Evolutionary conservation across 2,797 vertebrate genomes (phyloP), one percentile per base, ranked within the genome.

Genomic region (Pampus argenteus): DNA sequence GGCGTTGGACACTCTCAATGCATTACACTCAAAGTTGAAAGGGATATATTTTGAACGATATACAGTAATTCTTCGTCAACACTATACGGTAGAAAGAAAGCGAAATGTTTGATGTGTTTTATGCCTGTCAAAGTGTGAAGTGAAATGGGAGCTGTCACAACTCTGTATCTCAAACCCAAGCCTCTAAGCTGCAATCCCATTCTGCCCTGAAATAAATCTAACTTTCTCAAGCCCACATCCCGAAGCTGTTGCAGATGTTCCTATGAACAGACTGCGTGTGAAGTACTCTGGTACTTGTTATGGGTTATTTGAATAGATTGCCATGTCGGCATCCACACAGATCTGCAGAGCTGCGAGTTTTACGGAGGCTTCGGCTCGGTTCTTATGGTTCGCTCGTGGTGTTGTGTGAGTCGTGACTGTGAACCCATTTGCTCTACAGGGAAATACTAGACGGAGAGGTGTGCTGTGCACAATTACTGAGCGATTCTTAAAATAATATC

Each of bases 201-300:
- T 60, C n/a, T 38, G 28, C 47, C 68, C 36, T 64, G 61, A 81
- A 81, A 84, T 82, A 81, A 80, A 82, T 82, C 44, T 56, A 72
- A 74, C 65, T 67, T 51, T 71, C 66, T 82, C 31, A n/a, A 72
- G 66, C 66, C 77, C 80, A 81, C 68, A 84, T 72, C 45, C 64
- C 69, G 65, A 67, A 90, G 82, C 64, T 69, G 74, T 72, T 76
- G 73, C 80, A 86, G 75, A 88, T 87, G 73, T 88, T 77, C 54
- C 58, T 54, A 47, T 82, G 74, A 81, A 79, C 47, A 68, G 61
- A 79, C 49, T 14, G 45, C 25, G 23, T 78, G 73, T 81, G 71
- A 78, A 78, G 60, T 49, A 20, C 45, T 57, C 52, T 66, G 76
- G 61, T 82, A 10, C 78, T 76, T 78, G 69, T 87, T 78, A 71